A percentile compares a stretch with the other conserved stretches of the same genome.
Evolutionary conservation across 2,113 vertebrate genomes (phyloP).

Genomic region (Myotis lucifugus): DNA sequence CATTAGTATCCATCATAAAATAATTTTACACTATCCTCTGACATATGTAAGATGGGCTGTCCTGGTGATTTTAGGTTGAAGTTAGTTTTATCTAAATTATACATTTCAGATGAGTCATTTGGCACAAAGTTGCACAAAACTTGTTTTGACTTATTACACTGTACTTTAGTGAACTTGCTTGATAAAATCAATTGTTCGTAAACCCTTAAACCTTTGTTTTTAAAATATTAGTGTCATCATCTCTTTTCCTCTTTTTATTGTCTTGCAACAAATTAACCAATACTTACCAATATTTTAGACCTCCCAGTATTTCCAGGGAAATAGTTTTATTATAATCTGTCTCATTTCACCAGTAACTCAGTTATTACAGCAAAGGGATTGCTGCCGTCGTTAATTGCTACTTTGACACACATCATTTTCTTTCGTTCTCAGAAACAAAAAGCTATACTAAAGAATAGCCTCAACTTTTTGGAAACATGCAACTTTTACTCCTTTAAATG

Average conservation of each 20-base stretch:
- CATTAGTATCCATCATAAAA: constrained; percentile 15
- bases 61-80: constrained; percentile 17
- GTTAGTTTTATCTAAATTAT: constrained; percentile 1
- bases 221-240: background rate
- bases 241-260: constrained; percentile 13
- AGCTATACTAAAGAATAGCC: constrained; percentile 58
- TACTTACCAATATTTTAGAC: constrained; percentile 34
- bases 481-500: constrained; percentile 85
- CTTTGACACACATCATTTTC: constrained; percentile 75
- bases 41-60: background rate
- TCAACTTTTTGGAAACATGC: constrained; percentile 78
- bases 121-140: background rate
- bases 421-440: constrained; percentile 72
- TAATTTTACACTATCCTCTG: background rate
- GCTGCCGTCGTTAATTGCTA: constrained; percentile 61
- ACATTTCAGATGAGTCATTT: background rate
- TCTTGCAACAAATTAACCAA: constrained; percentile 9
- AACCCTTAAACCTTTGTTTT: background rate
- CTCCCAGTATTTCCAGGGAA: constrained; percentile 30
- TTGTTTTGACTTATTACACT: background rate
- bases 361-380: constrained; percentile 68
- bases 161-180: background rate
- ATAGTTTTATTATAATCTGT: constrained; percentile 7
- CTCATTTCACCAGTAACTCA: constrained; percentile 55
- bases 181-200: background rate